Conservation (phyloP, 2,113 vertebrate genomes). For the Menura novaehollandiae region DNA sequence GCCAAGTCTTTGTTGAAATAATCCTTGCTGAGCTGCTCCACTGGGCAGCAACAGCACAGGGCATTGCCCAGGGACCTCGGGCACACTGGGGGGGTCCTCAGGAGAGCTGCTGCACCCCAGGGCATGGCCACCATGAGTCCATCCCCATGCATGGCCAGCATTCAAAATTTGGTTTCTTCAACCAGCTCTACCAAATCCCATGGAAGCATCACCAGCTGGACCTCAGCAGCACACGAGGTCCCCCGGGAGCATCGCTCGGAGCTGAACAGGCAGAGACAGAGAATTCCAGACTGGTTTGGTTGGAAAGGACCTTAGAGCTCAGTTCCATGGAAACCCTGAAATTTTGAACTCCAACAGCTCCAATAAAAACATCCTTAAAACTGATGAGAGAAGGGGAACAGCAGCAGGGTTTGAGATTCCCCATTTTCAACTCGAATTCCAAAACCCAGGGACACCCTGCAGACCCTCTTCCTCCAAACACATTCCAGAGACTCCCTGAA, state of each 20-base stretch:
- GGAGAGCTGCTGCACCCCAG: background rate
- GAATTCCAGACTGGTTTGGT: background rate
- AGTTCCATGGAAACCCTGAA: background rate
- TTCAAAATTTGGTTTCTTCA: background rate
- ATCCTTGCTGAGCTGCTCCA: background rate
- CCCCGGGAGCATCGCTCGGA: accelerated
- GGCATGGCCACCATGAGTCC: accelerated
- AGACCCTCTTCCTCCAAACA: background rate
- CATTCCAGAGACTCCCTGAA: background rate
- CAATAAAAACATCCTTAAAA: background rate
- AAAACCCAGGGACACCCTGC: background rate
- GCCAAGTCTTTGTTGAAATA: background rate
- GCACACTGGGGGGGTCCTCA: background rate
- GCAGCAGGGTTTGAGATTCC: background rate
- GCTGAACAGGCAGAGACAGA: accelerated
- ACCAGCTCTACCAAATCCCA: background rate
- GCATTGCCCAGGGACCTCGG: background rate
- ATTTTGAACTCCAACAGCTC: background rate
- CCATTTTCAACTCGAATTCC: background rate
- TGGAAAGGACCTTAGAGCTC: background rate
- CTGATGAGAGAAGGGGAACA: accelerated
- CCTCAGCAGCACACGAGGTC: background rate
- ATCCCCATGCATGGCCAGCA: accelerated
- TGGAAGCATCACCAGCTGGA: background rate
- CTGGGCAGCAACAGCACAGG: accelerated